Evolutionary conservation across 2,888 invertebrate species (phyloP), one percentile per base, ranked within the genome.

Genomic region (Agonopterix heracliana): DNA sequence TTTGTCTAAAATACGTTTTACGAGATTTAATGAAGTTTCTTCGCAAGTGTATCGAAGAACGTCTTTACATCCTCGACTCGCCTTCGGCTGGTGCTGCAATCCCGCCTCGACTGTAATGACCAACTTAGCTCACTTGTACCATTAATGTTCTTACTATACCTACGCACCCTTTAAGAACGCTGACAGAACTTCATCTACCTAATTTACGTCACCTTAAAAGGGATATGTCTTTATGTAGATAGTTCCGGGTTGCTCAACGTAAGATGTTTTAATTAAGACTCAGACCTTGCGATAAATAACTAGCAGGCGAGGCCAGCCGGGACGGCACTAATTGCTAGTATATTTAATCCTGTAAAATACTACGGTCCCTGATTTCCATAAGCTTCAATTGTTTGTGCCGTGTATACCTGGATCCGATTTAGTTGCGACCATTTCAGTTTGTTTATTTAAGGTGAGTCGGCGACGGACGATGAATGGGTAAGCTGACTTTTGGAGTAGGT

Each of bases 241-340:
- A 81, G 75, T 75, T 71, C 64, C 59, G 64, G 67, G 70, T 67
- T 68, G 74, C 72, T 79, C 78, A 79, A 80, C 81, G 81, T 81
- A 81, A 84, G 84, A 82, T 83, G 79, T 83, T 87, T 87, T 86
- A 87, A 88, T 88, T 87, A 88, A 86, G 81, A 80, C 81, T 80
- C 76, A 84, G 83, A 74, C 80, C 81, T 79, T 64, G 77, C 81
- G 74, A 85, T 86, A 87, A 87, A 85, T 83, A 85, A 84, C 81
- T 80, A 73, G 74, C 70, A 59, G 68, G 64, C 70, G 68, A 71
- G 71, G 52, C 71, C 26, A 26, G 26, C 26, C 26, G 26, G 80
- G 76, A 68, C 73, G 71, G 74, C 78, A 83, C 85, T 86, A 86
- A 86, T 88, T 85, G 83, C 81, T 76, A 82, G 79, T 86, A 81